Evolutionary conservation across 2,888 invertebrate genomes (phyloP), one percentile per base, ranked within the genome.

Genomic region (Julus scandinavius): DNA sequence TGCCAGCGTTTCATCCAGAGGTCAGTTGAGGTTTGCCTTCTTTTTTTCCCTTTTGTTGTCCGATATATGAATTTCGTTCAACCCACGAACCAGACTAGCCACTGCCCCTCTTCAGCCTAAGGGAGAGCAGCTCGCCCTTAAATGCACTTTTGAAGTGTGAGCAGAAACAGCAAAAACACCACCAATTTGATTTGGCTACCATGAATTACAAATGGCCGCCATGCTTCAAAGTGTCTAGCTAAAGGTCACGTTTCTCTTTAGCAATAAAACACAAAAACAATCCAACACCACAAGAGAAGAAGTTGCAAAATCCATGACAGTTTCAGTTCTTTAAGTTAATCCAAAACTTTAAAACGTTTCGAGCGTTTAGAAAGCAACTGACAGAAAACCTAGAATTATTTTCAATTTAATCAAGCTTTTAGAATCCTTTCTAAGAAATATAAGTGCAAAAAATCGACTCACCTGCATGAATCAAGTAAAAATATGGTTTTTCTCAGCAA

Each of bases 1-100:
- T 80, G 80, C 80, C 38, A 80, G 15, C 38, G 29, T 40, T 40
- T 40, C 38, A 80, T 38, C 80, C 80, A 80, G 80, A 80, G 80
- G 80, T 80, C 80, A 80, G 80, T 80, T 80, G 38, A 80, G 80
- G 80, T 80, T 80, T 38, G 80, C 80, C 80, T 80, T 80, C 80
- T 80, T 80, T 80, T 80, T 80, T 38, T 38, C 38, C 80, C n/a
- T 38, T 38, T 80, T 80, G 80, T 80, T 80, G 80, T 80, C 80
- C 80, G 80, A 80, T 80, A 38, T 80, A 15, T 80, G 13, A 80
- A 80, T 80, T 80, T 80, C 80, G 29, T 80, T 80, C 80, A 80
- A 38, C 80, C 80, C 80, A 80, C 80, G n/a, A 72, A 7, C 29
- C 72, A 29, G 72, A 29, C 72, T 72, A 29, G 72, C 11, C 72